Evolutionary conservation across 2,888 invertebrate species (phyloP).

Genomic region (Gymnocheta viridis): DNA sequence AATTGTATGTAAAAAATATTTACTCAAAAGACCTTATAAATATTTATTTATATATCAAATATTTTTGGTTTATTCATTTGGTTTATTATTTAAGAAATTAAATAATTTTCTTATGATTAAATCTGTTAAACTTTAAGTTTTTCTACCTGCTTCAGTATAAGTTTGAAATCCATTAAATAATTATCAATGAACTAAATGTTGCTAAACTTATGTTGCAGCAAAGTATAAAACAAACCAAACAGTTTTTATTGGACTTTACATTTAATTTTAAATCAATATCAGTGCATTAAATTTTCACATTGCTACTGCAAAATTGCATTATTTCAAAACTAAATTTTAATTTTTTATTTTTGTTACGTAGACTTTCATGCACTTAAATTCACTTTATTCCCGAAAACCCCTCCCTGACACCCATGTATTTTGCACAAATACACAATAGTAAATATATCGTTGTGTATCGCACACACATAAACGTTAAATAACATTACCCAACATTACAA

Average conservation of each 20-base stretch:
- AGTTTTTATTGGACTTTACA: background rate
- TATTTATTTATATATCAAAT: too few relatives aligned
- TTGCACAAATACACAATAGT: background rate
- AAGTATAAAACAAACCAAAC: conserved; percentile 10
- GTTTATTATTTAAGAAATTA: too few relatives aligned
- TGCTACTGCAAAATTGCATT: conserved; percentile 54
- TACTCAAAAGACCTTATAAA: too few relatives aligned
- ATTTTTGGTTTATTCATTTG: too few relatives aligned
- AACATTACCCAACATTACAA: conserved; percentile 61
- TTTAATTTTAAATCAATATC: conserved; percentile 55
- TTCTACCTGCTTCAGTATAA: background rate
- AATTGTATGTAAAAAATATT: too few relatives aligned
- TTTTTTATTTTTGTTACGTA: background rate
- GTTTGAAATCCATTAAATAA: background rate
- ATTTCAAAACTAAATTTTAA: conserved; percentile 33
- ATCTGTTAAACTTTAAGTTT: too few relatives aligned
- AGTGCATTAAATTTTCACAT: conserved; percentile 52
- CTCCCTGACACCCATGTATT: background rate
- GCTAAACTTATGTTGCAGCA: background rate
- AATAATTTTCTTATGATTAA: too few relatives aligned
- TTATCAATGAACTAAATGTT: background rate
- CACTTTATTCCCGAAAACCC: conserved; percentile 19
- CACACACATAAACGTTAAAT: conserved; percentile 49
- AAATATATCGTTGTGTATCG: conserved; percentile 1
- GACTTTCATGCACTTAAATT: conserved; percentile 49